These are phyloP conservation scores for Poeciliopsis presidionis DNA, from an alignment of 2,797 vertebrate species.

Conservation along the genomic window DNA sequence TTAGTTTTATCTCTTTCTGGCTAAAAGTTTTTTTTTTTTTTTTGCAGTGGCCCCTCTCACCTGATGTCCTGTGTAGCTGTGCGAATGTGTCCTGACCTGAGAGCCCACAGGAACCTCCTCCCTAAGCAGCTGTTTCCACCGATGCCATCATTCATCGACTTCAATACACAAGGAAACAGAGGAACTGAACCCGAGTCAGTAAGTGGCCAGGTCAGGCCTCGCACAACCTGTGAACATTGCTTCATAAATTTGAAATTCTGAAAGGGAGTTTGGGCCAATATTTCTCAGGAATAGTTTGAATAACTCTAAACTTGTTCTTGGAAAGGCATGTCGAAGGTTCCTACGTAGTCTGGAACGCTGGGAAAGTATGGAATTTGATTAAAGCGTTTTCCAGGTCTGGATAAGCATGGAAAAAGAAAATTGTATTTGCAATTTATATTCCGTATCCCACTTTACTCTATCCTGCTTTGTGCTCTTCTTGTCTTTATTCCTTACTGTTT, in stretches of 20 bases:
- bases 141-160: constrained; percentile 53
- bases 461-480: neutral
- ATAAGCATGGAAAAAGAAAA: neutral
- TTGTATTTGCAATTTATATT: neutral
- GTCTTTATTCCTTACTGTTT: neutral
- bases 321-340: constrained; percentile 14
- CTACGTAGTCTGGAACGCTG: neutral
- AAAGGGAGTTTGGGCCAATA: constrained; percentile 47
- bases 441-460: neutral
- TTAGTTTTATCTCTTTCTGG: neutral
- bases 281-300: constrained; percentile 53
- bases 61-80: constrained; percentile 67
- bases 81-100: constrained; percentile 66
- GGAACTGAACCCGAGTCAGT: constrained; percentile 17
- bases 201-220: constrained; percentile 34
- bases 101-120: constrained; percentile 75
- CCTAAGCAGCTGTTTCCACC: constrained; percentile 78
- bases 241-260: constrained; percentile 54
- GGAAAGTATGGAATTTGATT: neutral
- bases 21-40: neutral
- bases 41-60: constrained; percentile 45
- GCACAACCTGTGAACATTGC: constrained; percentile 39
- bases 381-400: neutral
- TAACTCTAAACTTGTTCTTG: constrained; percentile 48
- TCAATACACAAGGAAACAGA: constrained; percentile 50